Evolutionary conservation across 2,888 invertebrate genomes (phyloP), one percentile per base, ranked within the genome.

Genomic region (Schizaphis graminum): DNA sequence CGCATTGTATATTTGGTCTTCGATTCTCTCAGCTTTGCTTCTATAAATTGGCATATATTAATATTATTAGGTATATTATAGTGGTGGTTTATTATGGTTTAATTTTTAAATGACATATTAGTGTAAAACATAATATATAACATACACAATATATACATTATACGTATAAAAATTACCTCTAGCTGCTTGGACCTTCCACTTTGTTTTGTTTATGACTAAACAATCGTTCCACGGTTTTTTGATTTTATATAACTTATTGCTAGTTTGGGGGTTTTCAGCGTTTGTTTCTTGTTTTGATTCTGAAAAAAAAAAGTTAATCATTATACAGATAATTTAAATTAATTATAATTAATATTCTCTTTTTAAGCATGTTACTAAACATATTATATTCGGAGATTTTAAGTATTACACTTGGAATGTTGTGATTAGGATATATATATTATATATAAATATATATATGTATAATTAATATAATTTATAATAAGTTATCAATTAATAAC

Each of bases 171-270:
- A 77, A 77, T 35, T 53, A 97, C 98, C 98, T 97, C 97, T 97
- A 91, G 97, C 96, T 94, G 98, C 98, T 96, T 97, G 97, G 95
- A 98, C 98, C 95, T 97, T 98, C 98, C 98, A 98, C 95, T 97
- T 97, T 95, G 97, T 97, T 96, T 98, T 98, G 96, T 98, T 98
- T 95, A 97, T 97, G 86, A 96, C 96, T 91, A 98, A 97, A 96
- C 98, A 98, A 53, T 97, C 96, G 84, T 97, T 96, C 98, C 98
- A 98, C 0, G 98, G 98, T 95, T 98, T 98, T 95, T 97, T 97
- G 94, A 98, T 97, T 96, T 95, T 88, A 16, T 94, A 94, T 28
- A 92, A 41, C 35, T 92, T 94, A 44, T 94, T 91, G 11, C 26
- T 47, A 35, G 44, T 49, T 53, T 93, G 57, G 21, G 85, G 26